Evolutionary conservation across 1,140 invertebrate species (phyloP).

Genomic region (Drosophila sturtevanti): DNA sequence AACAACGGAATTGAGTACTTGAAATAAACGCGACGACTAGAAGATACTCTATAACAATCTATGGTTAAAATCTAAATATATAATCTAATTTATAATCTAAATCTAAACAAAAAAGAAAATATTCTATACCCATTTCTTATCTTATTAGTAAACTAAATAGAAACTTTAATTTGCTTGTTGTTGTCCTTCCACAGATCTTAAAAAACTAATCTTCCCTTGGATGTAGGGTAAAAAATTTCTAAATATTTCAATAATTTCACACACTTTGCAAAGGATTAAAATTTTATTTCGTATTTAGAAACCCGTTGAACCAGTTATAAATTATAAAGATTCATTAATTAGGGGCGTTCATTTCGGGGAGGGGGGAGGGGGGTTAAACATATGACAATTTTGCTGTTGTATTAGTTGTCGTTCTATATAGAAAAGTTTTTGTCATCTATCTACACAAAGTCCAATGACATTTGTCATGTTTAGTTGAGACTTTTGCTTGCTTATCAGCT

Average conservation of each 20-base stretch:
- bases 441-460: conserved; percentile 1
- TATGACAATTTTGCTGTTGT: too few relatives aligned
- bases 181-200: neutral
- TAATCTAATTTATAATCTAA: too few relatives aligned
- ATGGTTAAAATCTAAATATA: too few relatives aligned
- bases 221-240: neutral
- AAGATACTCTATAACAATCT: neutral
- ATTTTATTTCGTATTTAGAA: neutral
- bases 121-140: too few relatives aligned
- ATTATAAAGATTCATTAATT: neutral
- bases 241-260: neutral
- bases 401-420: too few relatives aligned
- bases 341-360: neutral
- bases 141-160: too few relatives aligned
- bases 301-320: conserved; percentile 1
- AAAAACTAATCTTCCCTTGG: neutral
- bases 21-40: neutral
- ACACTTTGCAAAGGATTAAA: neutral
- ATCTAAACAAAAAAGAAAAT: too few relatives aligned
- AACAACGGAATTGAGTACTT: neutral
- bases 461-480: conserved; percentile 16
- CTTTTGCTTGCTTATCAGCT: conserved; percentile 61
- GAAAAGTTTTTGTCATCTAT: neutral
- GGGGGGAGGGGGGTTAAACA: neutral
- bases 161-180: too few relatives aligned